Evolutionary conservation across 2,888 invertebrate genomes (phyloP).

Genomic region (Argynnis bischoffii): DNA sequence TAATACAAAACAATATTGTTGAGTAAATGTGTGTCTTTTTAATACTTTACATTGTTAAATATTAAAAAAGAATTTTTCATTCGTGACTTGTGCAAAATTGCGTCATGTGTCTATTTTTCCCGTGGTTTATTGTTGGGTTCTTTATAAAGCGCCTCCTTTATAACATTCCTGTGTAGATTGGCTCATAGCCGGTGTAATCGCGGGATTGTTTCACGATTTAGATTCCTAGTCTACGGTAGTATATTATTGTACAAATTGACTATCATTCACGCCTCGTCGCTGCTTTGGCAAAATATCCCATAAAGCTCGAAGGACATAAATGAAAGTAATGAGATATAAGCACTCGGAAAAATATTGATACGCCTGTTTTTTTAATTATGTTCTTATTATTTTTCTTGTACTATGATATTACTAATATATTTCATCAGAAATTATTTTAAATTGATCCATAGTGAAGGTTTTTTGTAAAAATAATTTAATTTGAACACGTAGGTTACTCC

Average conservation of each 20-base stretch:
- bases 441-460: no score
- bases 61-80: conserved; percentile 33
- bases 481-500: neutral
- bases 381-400: no score
- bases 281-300: conserved; percentile 13
- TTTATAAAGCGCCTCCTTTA: conserved; percentile 59
- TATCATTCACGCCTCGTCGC: conserved; percentile 38
- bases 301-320: neutral
- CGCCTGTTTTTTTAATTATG: no score
- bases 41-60: no score
- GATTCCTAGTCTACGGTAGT: conserved; percentile 35
- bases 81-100: conserved; percentile 48
- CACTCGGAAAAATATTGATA: no score
- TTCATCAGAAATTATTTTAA: no score
- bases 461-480: neutral
- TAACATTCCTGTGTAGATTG: conserved; percentile 65
- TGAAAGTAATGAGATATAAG: neutral
- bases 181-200: conserved; percentile 55
- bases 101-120: conserved; percentile 63
- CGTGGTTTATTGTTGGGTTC: conserved; percentile 47
- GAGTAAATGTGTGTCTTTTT: no score
- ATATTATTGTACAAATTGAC: conserved; percentile 38
- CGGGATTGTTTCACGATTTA: conserved; percentile 45
- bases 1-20: no score
- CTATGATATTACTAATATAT: no score